A percentile compares a stretch with the other conserved stretches of the same genome.
Evolutionary conservation across 2,113 vertebrate species (phyloP).

Genomic region (Chloroceryle aenea): DNA sequence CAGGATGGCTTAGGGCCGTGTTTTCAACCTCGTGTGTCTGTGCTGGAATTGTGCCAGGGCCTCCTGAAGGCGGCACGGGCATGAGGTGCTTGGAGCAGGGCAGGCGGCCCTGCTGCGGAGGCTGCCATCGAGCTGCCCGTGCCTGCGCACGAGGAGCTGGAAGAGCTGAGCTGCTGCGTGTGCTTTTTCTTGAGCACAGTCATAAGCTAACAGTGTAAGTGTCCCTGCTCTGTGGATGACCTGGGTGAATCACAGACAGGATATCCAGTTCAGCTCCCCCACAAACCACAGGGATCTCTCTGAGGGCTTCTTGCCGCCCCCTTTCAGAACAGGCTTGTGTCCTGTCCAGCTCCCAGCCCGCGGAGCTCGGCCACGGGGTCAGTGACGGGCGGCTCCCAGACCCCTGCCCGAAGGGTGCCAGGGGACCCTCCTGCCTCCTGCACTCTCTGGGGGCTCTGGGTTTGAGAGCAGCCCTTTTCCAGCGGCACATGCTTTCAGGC

Average conservation of each 20-base stretch:
- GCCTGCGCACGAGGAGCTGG: not conserved
- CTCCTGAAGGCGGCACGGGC: not conserved
- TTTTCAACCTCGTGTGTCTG: not conserved
- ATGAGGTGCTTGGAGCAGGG: not conserved
- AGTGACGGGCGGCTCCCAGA: accelerated
- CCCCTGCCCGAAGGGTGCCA: accelerated
- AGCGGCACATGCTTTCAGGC: not conserved
- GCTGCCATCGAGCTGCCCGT: accelerated
- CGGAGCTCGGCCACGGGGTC: not conserved
- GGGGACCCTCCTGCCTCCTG: not conserved
- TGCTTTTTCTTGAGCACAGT: not conserved
- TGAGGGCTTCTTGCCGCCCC: not conserved
- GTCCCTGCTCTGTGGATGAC: slow-evolving; percentile 19
- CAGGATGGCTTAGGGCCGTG: not conserved
- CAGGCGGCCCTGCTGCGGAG: accelerated
- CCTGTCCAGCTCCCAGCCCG: accelerated
- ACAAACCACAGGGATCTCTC: slow-evolving; percentile 48
- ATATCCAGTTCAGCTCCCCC: slow-evolving; percentile 41
- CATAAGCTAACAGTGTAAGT: not conserved
- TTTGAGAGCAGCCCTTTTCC: not conserved
- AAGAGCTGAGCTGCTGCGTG: not conserved
- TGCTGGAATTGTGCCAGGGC: not conserved
- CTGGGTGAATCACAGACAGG: slow-evolving; percentile 13
- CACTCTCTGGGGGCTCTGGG: accelerated
- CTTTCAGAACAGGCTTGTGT: not conserved